A percentile compares a stretch with the other conserved stretches of the same genome.
phyloP scores from a whole-genome alignment of 1,140 invertebrate species.

The Drosophila quadrilineata region DNA sequence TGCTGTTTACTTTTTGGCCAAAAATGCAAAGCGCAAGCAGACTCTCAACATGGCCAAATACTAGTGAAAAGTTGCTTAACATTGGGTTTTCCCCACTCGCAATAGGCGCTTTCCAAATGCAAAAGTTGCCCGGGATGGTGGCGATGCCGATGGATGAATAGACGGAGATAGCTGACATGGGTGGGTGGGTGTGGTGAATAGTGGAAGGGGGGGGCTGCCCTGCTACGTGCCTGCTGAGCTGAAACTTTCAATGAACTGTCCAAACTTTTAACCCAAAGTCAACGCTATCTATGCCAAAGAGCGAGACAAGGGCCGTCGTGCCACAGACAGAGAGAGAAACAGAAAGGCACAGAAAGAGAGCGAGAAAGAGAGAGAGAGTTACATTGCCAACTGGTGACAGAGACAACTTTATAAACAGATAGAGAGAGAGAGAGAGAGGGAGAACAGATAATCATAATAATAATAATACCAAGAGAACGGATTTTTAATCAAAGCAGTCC shows the following conservation, averaged over 20 bases:
- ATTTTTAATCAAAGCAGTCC: conserved; percentile 51
- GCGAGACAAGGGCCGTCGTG: too few relatives aligned
- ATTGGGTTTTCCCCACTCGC: conserved; percentile 16
- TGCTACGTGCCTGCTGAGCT: conserved; percentile 45
- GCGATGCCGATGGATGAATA: too few relatives aligned
- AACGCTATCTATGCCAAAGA: neutral
- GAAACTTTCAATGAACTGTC: conserved; percentile 57
- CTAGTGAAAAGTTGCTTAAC: conserved; percentile 50
- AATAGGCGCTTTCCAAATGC: too few relatives aligned
- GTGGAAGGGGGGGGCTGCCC: conserved; percentile 17
- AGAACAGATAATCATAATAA: conserved; percentile 28
- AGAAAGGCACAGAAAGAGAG: neutral
- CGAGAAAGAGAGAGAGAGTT: neutral
- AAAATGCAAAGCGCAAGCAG: conserved; percentile 47
- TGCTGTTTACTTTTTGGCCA: conserved; percentile 38
- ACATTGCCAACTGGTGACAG: neutral
- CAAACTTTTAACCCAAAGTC: conserved; percentile 36
- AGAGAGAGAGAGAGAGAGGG: neutral
- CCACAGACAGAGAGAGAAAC: neutral
- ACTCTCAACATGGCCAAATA: conserved; percentile 62
- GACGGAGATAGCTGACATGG: neutral
- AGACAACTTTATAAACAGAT: too few relatives aligned
- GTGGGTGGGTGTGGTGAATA: neutral
- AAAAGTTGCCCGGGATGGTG: too few relatives aligned
- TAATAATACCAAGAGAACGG: conserved; percentile 37